These are phyloP conservation scores for Corticium candelabrum DNA, from an alignment of 37 sponge, comb jelly and placozoan species.

Conservation along the genomic window DNA sequence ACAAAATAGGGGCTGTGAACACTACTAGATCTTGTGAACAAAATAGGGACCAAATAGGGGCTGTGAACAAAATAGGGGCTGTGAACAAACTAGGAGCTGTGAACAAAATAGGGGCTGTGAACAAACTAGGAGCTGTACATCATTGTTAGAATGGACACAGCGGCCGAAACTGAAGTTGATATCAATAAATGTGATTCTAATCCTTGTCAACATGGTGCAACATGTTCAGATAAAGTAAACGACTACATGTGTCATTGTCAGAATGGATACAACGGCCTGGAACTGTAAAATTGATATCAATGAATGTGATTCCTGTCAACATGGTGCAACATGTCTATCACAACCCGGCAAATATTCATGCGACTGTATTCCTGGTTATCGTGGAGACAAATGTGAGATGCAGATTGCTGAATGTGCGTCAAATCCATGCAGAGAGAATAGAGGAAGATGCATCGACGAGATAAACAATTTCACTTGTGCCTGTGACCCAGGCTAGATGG, in stretches of 20 bases:
- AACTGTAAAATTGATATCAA: slow-evolving; percentile 7
- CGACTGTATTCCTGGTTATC: neutral
- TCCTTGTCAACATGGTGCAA: too few relatives aligned
- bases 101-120: too few relatives aligned
- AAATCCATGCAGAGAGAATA: neutral
- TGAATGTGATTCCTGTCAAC: slow-evolving; percentile 3
- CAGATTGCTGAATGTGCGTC: slow-evolving; percentile 9
- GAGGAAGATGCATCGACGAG: neutral
- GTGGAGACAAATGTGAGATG: slow-evolving; percentile 9
- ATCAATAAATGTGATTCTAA: too few relatives aligned
- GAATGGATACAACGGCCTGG: slow-evolving; percentile 6
- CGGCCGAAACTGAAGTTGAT: too few relatives aligned
- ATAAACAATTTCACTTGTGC: neutral
- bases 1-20: too few relatives aligned
- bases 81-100: too few relatives aligned
- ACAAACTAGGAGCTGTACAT: too few relatives aligned
- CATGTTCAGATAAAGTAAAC: too few relatives aligned
- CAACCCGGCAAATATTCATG: neutral
- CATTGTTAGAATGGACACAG: too few relatives aligned
- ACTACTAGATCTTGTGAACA: too few relatives aligned
- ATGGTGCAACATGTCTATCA: slow-evolving; percentile 1
- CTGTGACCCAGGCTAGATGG: neutral
- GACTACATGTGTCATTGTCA: slow-evolving; percentile 10
- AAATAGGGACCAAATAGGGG: too few relatives aligned
- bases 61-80: too few relatives aligned